Percentiles rank a stretch among this genome's conserved stretches.
Evolutionary conservation across 23 tunicate species (phyloP).

Genomic region (Phallusia fumigata): DNA sequence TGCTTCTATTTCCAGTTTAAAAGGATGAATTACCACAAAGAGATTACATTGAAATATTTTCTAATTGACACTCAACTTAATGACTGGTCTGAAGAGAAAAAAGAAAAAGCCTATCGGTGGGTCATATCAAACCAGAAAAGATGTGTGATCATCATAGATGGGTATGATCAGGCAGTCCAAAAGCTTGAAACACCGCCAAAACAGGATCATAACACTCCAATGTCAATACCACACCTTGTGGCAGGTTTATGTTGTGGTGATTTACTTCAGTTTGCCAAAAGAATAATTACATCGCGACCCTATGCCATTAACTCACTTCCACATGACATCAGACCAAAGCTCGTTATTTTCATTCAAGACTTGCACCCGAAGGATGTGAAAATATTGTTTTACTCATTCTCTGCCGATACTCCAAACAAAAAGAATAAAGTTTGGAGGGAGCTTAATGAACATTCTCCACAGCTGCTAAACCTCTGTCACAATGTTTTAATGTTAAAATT

Average conservation of each 20-base stretch:
- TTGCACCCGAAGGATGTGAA: constrained; percentile 1
- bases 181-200: constrained; percentile 7
- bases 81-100: neutral
- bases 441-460: constrained; percentile 7
- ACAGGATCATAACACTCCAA: neutral
- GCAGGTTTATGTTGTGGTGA: constrained; percentile 20
- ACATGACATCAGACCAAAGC: constrained; percentile 10
- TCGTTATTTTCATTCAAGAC: constrained; percentile 10
- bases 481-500: constrained; percentile 32
- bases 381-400: constrained; percentile 12
- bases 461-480: constrained; percentile 14
- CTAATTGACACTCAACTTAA: constrained; percentile 21
- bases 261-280: constrained; percentile 2
- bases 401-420: neutral
- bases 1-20: constrained; percentile 14
- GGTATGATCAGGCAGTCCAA: constrained; percentile 17
- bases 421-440: constrained; percentile 1
- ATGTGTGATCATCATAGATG: constrained; percentile 35
- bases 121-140: neutral
- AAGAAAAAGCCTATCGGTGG: constrained; percentile 14
- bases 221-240: neutral
- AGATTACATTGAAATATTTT: constrained; percentile 8
- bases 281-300: constrained; percentile 30
- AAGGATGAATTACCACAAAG: constrained; percentile 4
- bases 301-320: constrained; percentile 13